Evolutionary conservation across 2,888 invertebrate species (phyloP), one percentile per base, ranked within the genome.

Genomic region (Cybosia mesomella): DNA sequence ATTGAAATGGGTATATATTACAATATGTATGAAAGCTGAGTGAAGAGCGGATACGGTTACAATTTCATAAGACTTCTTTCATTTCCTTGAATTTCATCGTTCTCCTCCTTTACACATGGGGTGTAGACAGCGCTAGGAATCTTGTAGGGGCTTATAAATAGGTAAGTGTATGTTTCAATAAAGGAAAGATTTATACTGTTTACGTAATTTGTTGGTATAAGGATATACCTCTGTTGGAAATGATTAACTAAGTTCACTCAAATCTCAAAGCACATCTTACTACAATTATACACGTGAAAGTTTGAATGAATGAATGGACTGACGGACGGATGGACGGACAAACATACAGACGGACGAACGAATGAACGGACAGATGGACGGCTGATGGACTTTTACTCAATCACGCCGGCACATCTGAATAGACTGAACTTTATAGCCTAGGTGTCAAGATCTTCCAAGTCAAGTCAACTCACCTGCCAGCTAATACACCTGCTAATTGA

Each of bases 51-150:
- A 21, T 53, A 64, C 53, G 54, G 54, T 43, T 58, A 64, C 64
- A 68, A 64, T 67, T n/a, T 62, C 58, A 58, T 58, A 54, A 64
- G 34, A 64, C 57, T 68, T 67, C 58, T 67, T 59, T 63, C 63
- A 24, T 67, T 58, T 62, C 58, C 53, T 64, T 68, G 53, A 63
- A 68, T 59, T 67, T 59, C 59, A 68, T 68, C 64, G 59, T 68
- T 64, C 64, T 64, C 28, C 18, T 63, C n/a, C 49, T 67, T 63
- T 53, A 49, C 34, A 63, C 58, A 53, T 24, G 57, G 62, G 58
- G 24, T 58, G 62, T 53, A 53, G 58, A 36, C 28, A 28, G 7
- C 24, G 22, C 15, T 34, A 39, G 15, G 11, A 43, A 21, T 21
- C 15, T 11, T 32, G 5, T 8, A 13, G 18, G 11, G 39, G 8